A percentile compares a stretch with the other conserved stretches of the same genome.
Conservation (phyloP, 1,140 invertebrate species). For the Orussus abietinus region DNA sequence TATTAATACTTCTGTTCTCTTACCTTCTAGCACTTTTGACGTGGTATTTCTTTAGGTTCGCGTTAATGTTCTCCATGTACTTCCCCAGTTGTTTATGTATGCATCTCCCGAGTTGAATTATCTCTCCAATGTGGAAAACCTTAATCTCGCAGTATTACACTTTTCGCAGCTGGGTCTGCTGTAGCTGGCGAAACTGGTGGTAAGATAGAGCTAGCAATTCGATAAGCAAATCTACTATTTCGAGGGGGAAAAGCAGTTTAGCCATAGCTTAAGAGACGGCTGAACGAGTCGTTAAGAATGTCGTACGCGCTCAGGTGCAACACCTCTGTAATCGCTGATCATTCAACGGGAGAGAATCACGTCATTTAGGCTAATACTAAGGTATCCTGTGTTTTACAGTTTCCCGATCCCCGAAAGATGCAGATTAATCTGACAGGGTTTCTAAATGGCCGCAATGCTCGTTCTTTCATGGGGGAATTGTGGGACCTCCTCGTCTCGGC, state of each 20-base stretch:
- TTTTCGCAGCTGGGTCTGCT: no score
- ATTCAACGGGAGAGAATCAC: not conserved
- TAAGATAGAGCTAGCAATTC: constrained; percentile 40
- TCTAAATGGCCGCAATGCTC: constrained; percentile 95
- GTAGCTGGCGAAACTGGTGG: constrained; percentile 27
- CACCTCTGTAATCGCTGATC: not conserved
- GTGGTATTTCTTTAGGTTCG: no score
- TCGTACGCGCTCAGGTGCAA: not conserved
- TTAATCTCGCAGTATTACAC: no score
- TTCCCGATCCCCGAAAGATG: constrained; percentile 96
- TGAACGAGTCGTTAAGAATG: constrained; percentile 1
- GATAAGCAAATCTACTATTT: constrained; percentile 46
- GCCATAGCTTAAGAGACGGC: no score
- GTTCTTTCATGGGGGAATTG: constrained; percentile 94
- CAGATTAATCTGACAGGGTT: constrained; percentile 99
- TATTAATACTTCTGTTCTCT: no score
- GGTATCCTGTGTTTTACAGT: constrained; percentile 63
- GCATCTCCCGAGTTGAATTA: no score
- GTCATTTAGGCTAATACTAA: constrained; percentile 8
- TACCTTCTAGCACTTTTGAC: no score
- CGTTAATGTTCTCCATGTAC: no score
- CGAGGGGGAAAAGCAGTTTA: constrained; percentile 55
- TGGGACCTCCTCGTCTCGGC: constrained; percentile 95
- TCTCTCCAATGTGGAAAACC: no score
- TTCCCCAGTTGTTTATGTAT: no score